Conservation (phyloP, 1,140 invertebrate genomes). For the Odontomachus brunneus region DNA sequence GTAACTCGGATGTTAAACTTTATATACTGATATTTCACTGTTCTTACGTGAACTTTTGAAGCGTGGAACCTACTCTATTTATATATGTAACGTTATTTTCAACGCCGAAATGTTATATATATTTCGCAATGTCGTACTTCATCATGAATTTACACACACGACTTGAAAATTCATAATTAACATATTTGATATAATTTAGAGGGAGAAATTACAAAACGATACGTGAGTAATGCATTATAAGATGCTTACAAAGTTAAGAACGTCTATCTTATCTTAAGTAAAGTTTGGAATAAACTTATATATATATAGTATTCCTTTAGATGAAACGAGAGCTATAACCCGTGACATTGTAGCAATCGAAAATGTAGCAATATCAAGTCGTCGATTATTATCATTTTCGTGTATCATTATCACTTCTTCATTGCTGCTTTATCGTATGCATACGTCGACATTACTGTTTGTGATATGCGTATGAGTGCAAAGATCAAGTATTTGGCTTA, state of each 20-base stretch:
- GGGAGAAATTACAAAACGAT: not conserved
- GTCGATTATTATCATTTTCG: not conserved
- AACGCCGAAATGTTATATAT: too few species aligned
- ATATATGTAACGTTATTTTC: too few species aligned
- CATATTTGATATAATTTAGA: not conserved
- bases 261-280: not conserved
- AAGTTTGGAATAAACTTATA: not conserved
- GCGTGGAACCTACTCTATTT: too few species aligned
- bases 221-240: not conserved
- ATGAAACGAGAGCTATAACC: not conserved
- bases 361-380: not conserved
- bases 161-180: too few species aligned
- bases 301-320: not conserved
- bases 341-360: not conserved
- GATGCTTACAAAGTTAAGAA: not conserved
- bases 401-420: too few species aligned
- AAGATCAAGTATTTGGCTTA: conserved; percentile 46
- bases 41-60: too few species aligned
- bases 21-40: too few species aligned
- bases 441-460: not conserved
- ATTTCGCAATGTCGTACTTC: too few species aligned
- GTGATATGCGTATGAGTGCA: conserved; percentile 16
- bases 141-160: too few species aligned
- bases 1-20: too few species aligned
- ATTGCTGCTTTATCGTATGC: not conserved